A percentile compares a stretch with the other conserved stretches of the same genome.
Evolutionary conservation across 2,888 invertebrate species (phyloP).

Genomic region (Amitus sp.): DNA sequence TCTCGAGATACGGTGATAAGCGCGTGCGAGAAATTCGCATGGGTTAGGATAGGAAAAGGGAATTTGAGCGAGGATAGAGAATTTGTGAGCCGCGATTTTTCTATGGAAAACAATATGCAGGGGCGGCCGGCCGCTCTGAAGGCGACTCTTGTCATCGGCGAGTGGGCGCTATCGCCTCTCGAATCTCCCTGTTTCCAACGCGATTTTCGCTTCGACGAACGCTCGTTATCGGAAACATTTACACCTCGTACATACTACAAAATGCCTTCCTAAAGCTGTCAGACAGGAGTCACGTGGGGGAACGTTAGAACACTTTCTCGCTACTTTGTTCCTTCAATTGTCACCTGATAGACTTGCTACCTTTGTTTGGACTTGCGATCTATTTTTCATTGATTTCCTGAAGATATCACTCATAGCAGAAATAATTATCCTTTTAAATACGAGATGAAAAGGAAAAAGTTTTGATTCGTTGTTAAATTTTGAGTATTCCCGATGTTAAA

Average conservation of each 20-base stretch:
- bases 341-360: too few species aligned
- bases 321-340: too few species aligned
- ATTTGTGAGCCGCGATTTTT: conserved; percentile 19
- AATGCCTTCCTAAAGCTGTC: too few species aligned
- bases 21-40: conserved; percentile 15
- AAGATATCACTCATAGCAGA: too few species aligned
- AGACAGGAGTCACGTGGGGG: too few species aligned
- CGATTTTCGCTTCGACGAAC: conserved; percentile 6
- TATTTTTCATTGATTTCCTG: too few species aligned
- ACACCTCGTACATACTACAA: conserved; percentile 3
- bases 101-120: conserved; percentile 50
- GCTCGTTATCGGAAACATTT: not conserved
- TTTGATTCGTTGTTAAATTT: too few species aligned
- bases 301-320: too few species aligned
- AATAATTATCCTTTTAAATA: too few species aligned
- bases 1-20: conserved; percentile 14
- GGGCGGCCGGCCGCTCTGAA: conserved; percentile 48
- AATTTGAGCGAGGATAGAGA: conserved; percentile 18
- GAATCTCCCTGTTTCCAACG: conserved; percentile 17
- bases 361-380: too few species aligned
- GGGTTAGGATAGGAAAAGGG: conserved; percentile 38
- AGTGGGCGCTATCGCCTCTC: conserved; percentile 21
- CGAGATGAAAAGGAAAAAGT: too few species aligned
- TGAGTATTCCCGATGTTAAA: too few species aligned
- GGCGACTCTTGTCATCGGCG: conserved; percentile 43